Base-by-base conservation (phyloP, 2,113 vertebrate genomes). In the Aleadryas rufinucha region DNA sequence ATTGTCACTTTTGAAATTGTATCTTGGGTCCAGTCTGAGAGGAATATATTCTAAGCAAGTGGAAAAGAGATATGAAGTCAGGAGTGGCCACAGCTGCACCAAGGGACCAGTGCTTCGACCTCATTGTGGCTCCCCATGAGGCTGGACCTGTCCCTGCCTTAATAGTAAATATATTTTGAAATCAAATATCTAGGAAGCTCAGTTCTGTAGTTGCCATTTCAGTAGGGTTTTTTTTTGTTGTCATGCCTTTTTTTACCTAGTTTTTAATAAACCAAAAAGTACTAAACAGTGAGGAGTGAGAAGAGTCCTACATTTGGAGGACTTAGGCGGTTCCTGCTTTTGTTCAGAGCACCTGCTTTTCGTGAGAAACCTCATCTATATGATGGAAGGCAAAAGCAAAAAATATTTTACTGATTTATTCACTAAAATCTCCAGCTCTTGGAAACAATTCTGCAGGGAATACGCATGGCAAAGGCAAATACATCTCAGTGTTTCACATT, bases 1-100 rank as follows among this genome's bases (percentile, higher is more conserved):
- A 63, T 21, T 1, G 3, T 26, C 70, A 37, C 3, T 84, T 85
- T n/a, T 53, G 50, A 60, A 41, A 35, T 4, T 28, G 4, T 50
- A 1, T 20, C 74, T 35, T 50, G 37, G 24, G 31, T 8, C 6
- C 31, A 77, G 2, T 30, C 13, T 33, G 41, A 56, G 9, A 56
- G 3, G 9, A 37, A 13, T 56, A 1, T 45, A 16, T 57, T 66
- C 57, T 37, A 65, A 85, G 9, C 1, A 16, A 52, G 13, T 35
- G 7, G 28, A 22, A 54, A 30, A 45, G 44, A 57, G 26, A 47
- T 1, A 0, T 0, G 0, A 4, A 3, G 12, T 19, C 13, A 39
- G 13, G 15, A 4, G 2, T 4, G 4, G 31, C 6, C 1, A 1
- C 19, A 23, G 11, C 19, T 71, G 52, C 11, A 31, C 30, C 1